Percentiles rank a stretch among this genome's conserved stretches.
These are phyloP conservation scores for Tiphia femorata DNA, from an alignment of 2,888 invertebrate species.

Conservation along the genomic window DNA sequence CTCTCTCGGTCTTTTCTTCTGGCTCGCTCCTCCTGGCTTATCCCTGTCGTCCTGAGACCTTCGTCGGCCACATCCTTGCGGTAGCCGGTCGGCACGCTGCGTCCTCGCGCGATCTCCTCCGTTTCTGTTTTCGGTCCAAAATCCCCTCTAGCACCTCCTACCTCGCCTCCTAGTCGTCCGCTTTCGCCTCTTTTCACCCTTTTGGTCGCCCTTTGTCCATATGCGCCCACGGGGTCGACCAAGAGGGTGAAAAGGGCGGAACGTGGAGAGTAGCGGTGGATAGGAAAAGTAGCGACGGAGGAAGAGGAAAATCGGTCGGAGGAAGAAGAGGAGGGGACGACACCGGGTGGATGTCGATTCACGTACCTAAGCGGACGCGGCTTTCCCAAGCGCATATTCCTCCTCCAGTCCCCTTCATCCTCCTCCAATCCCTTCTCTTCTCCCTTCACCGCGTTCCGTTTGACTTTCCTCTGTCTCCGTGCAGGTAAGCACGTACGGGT, in stretches of 20 bases:
- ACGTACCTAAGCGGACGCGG: too few relatives aligned
- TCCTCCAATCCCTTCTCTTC: too few relatives aligned
- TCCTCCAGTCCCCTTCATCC: too few relatives aligned
- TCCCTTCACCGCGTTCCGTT: conserved; percentile 19
- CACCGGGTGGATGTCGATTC: not conserved
- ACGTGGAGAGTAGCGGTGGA: too few relatives aligned
- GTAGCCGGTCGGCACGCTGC: not conserved
- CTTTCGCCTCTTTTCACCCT: not conserved
- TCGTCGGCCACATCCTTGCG: not conserved
- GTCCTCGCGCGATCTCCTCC: not conserved
- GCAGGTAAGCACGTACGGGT: conserved; percentile 34
- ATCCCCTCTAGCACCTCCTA: not conserved
- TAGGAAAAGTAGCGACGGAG: too few relatives aligned
- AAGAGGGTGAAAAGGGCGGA: not conserved
- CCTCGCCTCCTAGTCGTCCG: not conserved
- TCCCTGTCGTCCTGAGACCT: too few relatives aligned
- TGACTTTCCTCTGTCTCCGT: conserved; percentile 22
- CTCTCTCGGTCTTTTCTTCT: conserved; percentile 17
- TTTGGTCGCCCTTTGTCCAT: not conserved
- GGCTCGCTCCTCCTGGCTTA: not conserved
- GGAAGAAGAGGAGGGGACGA: too few relatives aligned
- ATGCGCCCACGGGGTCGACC: not conserved
- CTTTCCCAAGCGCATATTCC: not conserved
- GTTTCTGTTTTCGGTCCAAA: not conserved
- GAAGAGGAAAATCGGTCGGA: too few relatives aligned